Evolutionary conservation across 2,797 vertebrate species (phyloP).

Genomic region (Dipus sagitta): DNA sequence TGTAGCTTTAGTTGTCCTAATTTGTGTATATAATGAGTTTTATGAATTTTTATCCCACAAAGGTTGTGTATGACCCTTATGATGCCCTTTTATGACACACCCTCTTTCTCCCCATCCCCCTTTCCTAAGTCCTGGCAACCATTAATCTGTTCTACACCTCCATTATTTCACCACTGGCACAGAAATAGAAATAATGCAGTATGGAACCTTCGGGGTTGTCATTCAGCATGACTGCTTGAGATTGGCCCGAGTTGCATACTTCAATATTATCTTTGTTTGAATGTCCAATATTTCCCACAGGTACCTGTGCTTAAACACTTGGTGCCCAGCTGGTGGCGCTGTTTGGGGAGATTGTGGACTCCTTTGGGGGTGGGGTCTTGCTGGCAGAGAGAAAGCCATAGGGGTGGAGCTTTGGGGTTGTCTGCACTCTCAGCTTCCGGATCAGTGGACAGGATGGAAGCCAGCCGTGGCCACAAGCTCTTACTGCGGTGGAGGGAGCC

Average conservation of each 20-base stretch:
- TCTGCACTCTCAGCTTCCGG: too few relatives aligned
- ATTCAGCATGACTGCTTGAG: not conserved
- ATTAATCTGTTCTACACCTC: not conserved
- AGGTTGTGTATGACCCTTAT: not conserved
- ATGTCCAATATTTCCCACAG: too few relatives aligned
- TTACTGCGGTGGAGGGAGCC: too few relatives aligned
- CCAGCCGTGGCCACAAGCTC: too few relatives aligned
- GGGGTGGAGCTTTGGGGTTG: too few relatives aligned
- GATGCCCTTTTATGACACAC: not conserved
- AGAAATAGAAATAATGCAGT: not conserved
- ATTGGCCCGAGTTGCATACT: not conserved
- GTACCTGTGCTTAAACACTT: too few relatives aligned
- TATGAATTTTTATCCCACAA: not conserved
- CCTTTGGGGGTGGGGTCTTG: too few relatives aligned
- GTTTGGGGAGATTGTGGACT: too few relatives aligned
- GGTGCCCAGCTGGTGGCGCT: too few relatives aligned
- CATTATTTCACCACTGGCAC: not conserved
- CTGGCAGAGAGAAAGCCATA: too few relatives aligned
- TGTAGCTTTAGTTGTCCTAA: not conserved
- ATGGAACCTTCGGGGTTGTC: not conserved
- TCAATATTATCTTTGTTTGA: not conserved
- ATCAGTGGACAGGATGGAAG: too few relatives aligned
- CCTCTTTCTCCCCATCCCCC: not conserved
- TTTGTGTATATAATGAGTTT: not conserved
- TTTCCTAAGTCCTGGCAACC: not conserved